phyloP scores from a whole-genome alignment of 1,140 invertebrate species.

The Nasonia longicornis region DNA sequence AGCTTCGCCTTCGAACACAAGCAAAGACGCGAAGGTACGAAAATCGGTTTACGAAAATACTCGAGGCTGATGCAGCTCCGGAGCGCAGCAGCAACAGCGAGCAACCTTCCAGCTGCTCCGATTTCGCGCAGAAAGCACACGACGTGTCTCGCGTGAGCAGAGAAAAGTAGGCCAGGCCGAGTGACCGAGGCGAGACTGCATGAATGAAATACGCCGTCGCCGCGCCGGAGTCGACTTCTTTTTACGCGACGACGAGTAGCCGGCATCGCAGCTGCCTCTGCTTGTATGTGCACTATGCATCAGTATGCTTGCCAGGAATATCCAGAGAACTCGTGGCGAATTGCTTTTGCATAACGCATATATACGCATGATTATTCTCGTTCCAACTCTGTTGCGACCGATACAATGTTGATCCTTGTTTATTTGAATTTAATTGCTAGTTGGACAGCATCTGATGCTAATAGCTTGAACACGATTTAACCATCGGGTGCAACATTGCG shows the following conservation, averaged over 20 bases:
- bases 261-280: neutral
- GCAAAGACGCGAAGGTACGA: neutral
- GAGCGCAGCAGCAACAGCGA: neutral
- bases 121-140: slow-evolving; percentile 37
- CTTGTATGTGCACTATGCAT: too few relatives aligned
- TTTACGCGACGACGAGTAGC: neutral
- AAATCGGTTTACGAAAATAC: neutral
- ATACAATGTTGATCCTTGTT: neutral
- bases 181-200: slow-evolving; percentile 36
- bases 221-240: slow-evolving; percentile 8
- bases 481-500: neutral
- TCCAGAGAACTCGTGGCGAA: too few relatives aligned
- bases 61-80: neutral
- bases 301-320: too few relatives aligned
- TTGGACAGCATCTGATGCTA: neutral
- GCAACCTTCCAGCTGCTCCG: slow-evolving; percentile 42
- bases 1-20: too few relatives aligned
- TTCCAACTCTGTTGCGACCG: neutral
- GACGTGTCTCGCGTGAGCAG: slow-evolving; percentile 27
- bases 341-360: too few relatives aligned
- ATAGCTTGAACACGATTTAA: neutral
- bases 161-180: slow-evolving; percentile 36
- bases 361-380: too few relatives aligned
- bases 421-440: neutral
- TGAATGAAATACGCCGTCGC: slow-evolving; percentile 32